These are phyloP conservation scores for Drosophila sulfurigaster DNA, from an alignment of 1,140 invertebrate species.

Conservation along the genomic window DNA sequence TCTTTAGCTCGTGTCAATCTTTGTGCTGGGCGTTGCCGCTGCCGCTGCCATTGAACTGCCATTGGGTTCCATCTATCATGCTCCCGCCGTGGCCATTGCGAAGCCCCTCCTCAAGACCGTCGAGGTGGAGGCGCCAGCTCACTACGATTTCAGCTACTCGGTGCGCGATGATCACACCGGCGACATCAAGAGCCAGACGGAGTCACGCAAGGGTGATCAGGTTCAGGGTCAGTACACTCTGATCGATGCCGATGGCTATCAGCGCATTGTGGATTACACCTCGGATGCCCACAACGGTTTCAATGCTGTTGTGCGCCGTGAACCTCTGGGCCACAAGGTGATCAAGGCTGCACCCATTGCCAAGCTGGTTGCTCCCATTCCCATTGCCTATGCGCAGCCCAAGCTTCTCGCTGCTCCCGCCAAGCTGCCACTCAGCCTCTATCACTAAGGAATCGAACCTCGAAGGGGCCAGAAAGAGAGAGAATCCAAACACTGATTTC, in stretches of 20 bases:
- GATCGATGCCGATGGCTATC: conserved; percentile 87
- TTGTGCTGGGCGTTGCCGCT: conserved; percentile 73
- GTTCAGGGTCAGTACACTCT: conserved; percentile 87
- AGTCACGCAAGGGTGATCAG: conserved; percentile 86
- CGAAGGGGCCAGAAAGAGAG: conserved; percentile 47
- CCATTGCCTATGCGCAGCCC: conserved; percentile 66
- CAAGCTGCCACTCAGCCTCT: conserved; percentile 62
- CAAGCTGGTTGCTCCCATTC: conserved; percentile 52
- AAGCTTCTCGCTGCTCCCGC: conserved; percentile 59
- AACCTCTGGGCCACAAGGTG: conserved; percentile 83
- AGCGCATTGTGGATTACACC: conserved; percentile 89
- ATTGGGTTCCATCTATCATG: conserved; percentile 62
- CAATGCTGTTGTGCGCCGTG: conserved; percentile 85
- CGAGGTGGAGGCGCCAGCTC: conserved; percentile 86
- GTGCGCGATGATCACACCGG: conserved; percentile 87
- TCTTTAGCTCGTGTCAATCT: conserved; percentile 69
- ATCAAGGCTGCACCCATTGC: conserved; percentile 81
- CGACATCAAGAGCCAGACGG: conserved; percentile 86
- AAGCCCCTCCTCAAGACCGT: conserved; percentile 85
- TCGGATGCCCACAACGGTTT: conserved; percentile 86
- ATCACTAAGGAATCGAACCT: conserved; percentile 50
- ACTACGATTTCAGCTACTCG: conserved; percentile 86
- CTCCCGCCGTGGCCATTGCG: conserved; percentile 50
- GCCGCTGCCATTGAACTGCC: conserved; percentile 75
- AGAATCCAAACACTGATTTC: conserved; percentile 73